Evolutionary conservation across 2,113 vertebrate species (phyloP).

Genomic region (Ariopsis seemanni): DNA sequence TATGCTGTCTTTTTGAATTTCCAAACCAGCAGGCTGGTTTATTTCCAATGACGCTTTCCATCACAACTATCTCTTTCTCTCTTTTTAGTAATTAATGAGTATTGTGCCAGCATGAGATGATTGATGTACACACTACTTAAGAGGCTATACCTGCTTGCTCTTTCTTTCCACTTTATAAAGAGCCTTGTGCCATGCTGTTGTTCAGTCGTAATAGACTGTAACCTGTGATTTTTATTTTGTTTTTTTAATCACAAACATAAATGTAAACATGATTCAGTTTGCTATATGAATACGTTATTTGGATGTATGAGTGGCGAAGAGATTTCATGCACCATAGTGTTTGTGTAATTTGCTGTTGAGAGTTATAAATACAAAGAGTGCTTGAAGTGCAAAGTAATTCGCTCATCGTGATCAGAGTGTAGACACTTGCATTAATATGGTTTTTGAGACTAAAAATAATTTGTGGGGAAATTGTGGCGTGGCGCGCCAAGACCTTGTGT

Average conservation of each 20-base stretch:
- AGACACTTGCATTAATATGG: not conserved
- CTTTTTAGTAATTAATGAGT: slow-evolving; percentile 9
- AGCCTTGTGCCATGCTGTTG: slow-evolving; percentile 48
- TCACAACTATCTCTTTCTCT: slow-evolving; percentile 1
- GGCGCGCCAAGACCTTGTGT: not conserved
- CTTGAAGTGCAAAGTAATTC: slow-evolving; percentile 17
- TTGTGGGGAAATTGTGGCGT: slow-evolving; percentile 13
- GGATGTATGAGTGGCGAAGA: slow-evolving; percentile 22
- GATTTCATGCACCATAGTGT: slow-evolving; percentile 17
- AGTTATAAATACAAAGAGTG: not conserved
- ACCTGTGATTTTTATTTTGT: slow-evolving; percentile 49
- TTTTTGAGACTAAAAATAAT: not conserved
- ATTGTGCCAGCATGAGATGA: slow-evolving; percentile 36
- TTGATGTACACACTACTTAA: slow-evolving; percentile 34
- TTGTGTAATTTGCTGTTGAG: slow-evolving; percentile 30
- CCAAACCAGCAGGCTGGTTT: slow-evolving; percentile 71
- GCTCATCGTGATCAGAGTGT: not conserved
- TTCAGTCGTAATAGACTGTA: slow-evolving; percentile 53
- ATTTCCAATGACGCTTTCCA: not conserved
- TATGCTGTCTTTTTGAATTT: slow-evolving; percentile 43
- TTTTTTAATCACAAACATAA: slow-evolving; percentile 9
- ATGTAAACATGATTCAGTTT: slow-evolving; percentile 39
- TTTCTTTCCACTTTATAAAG: slow-evolving; percentile 19
- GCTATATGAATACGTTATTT: slow-evolving; percentile 35
- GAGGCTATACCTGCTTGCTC: slow-evolving; percentile 42